Evolutionary conservation across 2,113 vertebrate species (phyloP), one percentile per base, ranked within the genome.

Genomic region (Oxyura jamaicensis): DNA sequence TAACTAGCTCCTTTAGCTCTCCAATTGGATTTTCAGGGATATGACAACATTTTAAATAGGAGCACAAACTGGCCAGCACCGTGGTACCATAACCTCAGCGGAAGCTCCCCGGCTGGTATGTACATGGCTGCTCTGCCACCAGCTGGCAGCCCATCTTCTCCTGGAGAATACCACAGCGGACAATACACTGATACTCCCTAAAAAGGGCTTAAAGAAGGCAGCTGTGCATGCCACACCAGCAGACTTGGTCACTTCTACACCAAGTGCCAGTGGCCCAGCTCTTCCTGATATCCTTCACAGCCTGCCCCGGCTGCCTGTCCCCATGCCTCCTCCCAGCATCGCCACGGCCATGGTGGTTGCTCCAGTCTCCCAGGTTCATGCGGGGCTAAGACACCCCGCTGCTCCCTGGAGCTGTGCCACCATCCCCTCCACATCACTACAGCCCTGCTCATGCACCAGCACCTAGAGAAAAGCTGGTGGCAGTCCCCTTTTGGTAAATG

Each of bases 301-400:
- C 29, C 39, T 16, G 39, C 1, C 1, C 6, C 5, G 0, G n/a
- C 55, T 41, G 39, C 33, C n/a, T 25, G 33, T 63, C 55, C 29
- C 55, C 31, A 33, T 26, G 20, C 5, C 65, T 35, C 50, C 42
- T 44, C 71, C 26, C 1, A 0, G 48, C 56, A 44, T 4, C 2
- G 0, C 48, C 2, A 0, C 6, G 26, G 31, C 18, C 55, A 8
- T 16, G 8, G 72, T 7, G 4, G 15, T 31, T 0, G 0, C 44
- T 56, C 20, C 39, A 13, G 22, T 36, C 39, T 6, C 10, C 16
- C 60, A 16, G 42, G 13, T 10, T 13, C 7, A 1, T 6, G 10
- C 31, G 2, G 0, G 26, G 29, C 3, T 0, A 31, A 56, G 46
- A n/a, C 0, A 1, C 28, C 3, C 81, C 4, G 0, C 31, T 44